Base-by-base conservation (phyloP, 1,140 invertebrate genomes). In the Ruditapes philippinarum region DNA sequence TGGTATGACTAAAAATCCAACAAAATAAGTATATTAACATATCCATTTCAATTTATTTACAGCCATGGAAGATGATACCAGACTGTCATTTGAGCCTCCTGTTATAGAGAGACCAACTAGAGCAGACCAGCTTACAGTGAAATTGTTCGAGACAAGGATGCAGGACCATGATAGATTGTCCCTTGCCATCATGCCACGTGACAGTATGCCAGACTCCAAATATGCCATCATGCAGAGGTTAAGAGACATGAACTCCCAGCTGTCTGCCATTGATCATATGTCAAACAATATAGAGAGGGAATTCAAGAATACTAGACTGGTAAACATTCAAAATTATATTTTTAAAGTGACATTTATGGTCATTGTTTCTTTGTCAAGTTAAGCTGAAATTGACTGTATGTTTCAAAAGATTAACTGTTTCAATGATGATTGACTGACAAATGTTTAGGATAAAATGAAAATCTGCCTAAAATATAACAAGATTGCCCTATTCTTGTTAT, bases 211-310 rank as follows among this genome's bases (percentile, higher is more conserved):
- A 33, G 89, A 93, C 19, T 91, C 93, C 14, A 94, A 93, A 73
- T 83, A 88, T 28, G 88, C 90, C 1, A 91, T 95, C 19, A 91
- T 94, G 14, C 89, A 91, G 40, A 80, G 91, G n/a, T 90, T 95
- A 14, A 84, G 90, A 65, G 91, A 94, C 60, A 95, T 95, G 94
- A 91, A 94, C 79, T 74, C 92, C 22, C 95, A 95, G 70, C 89
- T 95, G 28, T 57, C 86, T 0, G 92, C 92, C 38, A 93, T 95
- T 68, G 94, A 95, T 87, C 90, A 94, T 19, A 94, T 95, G 92
- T 92, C 94, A 12, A 73, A 90, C 40, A 95, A 94, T 87, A 94
- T 95, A 36, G 94, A 95, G 60, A 90, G 88, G 51, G 95, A 94
- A 19, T 95, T 94, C 88, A 92, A 94, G 42, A 91, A 86, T 42